Base-by-base conservation (phyloP, 1,140 invertebrate species). In the Gryllus bimaculatus region DNA sequence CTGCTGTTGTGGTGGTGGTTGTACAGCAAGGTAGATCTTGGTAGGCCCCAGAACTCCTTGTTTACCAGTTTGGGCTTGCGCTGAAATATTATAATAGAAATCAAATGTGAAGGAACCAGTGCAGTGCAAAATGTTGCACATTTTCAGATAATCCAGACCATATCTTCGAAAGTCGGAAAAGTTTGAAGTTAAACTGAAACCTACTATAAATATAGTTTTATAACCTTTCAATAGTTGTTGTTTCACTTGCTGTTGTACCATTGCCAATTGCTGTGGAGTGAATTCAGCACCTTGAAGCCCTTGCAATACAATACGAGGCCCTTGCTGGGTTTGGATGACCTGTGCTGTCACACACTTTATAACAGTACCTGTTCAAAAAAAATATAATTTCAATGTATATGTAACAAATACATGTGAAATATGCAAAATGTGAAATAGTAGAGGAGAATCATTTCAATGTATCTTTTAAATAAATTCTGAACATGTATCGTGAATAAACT, bases 171-270 rank as follows among this genome's bases (percentile, higher is more conserved):
- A 39, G 26, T 2, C 26, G 5, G 26, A 39, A 39, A 39, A 39
- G 26, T 39, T 2, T 39, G 1, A 39, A 39, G 26, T 39, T 39
- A 39, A 1, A 39, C 26, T 5, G 5, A 39, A 39, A 39, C 5
- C 26, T 39, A 39, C 5, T 39, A 39, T 39, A 39, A 39, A 39
- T 39, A 5, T 39, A 39, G 26, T 39, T 39, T 39, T 39, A 39
- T 85, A 84, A 94, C 93, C 93, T 91, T 95, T 95, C 49, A 95
- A 86, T 49, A 95, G 84, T 84, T 95, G 94, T 83, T 95, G 93
- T 86, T 95, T 95, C 2, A 96, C 94, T 88, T 96, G 94, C 82
- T 94, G 92, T 82, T 95, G 94, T 0, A 96, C 93, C 80, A 93
- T 88, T 0, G 91, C 89, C 76, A 95, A 83, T 85, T 96, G 94